Conservation (phyloP, 2,797 vertebrate genomes). For the Acipenser ruthenus region DNA sequence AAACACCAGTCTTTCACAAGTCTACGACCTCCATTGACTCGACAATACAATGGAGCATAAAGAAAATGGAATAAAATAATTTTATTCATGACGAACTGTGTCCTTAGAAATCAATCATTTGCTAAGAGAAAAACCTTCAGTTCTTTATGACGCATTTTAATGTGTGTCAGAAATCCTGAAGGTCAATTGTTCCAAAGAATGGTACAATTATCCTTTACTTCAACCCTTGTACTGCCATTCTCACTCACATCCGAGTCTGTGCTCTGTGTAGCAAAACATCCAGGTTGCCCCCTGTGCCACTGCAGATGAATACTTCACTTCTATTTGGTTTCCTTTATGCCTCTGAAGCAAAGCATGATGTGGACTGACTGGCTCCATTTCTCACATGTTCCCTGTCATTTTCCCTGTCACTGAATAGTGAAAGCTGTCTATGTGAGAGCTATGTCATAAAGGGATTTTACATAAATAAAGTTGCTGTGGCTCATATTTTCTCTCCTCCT, state of each 20-base stretch:
- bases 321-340: slow-evolving; percentile 36
- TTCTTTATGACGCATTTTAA: slow-evolving; percentile 10
- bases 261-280: slow-evolving; percentile 14
- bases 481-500: slow-evolving; percentile 39
- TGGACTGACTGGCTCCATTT: slow-evolving; percentile 32
- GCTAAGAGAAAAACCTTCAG: slow-evolving; percentile 12
- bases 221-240: slow-evolving; percentile 8
- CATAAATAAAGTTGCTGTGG: slow-evolving; percentile 47
- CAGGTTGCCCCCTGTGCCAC: slow-evolving; percentile 27
- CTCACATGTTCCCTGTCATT: slow-evolving; percentile 35
- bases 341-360: slow-evolving; percentile 24
- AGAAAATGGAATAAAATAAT: slow-evolving; percentile 19
- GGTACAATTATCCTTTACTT: slow-evolving; percentile 3
- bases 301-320: slow-evolving; percentile 33
- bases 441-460: slow-evolving; percentile 56
- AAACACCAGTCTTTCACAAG: too few relatives aligned
- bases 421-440: slow-evolving; percentile 45
- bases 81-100: slow-evolving; percentile 27
- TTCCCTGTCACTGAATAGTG: slow-evolving; percentile 49
- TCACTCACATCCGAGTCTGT: slow-evolving; percentile 28
- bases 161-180: slow-evolving; percentile 9
- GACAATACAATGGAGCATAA: slow-evolving; percentile 4
- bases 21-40: slow-evolving; percentile 1
- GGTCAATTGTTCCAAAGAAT: slow-evolving; percentile 7
- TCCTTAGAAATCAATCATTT: slow-evolving; percentile 22